Evolutionary conservation across 2,113 vertebrate species (phyloP), one percentile per base, ranked within the genome.

Genomic region (Chionodraco myersi): DNA sequence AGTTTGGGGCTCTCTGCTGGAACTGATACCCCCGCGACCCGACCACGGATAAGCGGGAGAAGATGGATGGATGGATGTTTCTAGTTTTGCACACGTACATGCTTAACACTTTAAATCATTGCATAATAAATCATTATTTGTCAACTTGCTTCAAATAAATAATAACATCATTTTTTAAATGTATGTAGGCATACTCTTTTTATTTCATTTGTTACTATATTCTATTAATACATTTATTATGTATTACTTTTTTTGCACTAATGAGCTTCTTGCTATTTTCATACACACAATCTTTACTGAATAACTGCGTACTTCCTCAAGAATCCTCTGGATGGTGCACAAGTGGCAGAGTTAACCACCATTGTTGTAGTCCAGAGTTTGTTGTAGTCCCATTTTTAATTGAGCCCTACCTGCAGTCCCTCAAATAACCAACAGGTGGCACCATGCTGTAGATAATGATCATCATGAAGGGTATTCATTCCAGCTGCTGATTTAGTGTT

Each of bases 351-450:
- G 0, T 14, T 41, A 41, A 10, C 14, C 64, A 12, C 71, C 72
- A 76, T 86, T 41, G 72, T 72, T 85, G 82, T 84, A 76, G 72
- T 79, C n/a, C 59, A 26, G 2, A 26, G 3, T 13, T 6, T 14
- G 11, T 59, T 80, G 65, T 72, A 60, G 51, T 64, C 34, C 41
- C n/a, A 4, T 3, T n/a, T 70, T 74, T 56, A 0, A 4, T 3
- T 0, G 2, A 1, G 1, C 9, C 26, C 13, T 49, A 16, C 9
- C 0, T 63, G 71, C 41, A 48, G 47, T 79, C 1, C 52, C 10
- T 36, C 4, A 63, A 0, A 13, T 6, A 0, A 6, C 73, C 89
- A 76, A 52, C 61, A 88, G 75, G 45, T 84, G 88, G 63, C 69
- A 13, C 2, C 66, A 58, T 45, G 41, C 1, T 15, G 54, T 4